These are phyloP conservation scores for Myrmophylax atrothorax DNA, from an alignment of 2,113 vertebrate genomes.

Conservation along the genomic window DNA sequence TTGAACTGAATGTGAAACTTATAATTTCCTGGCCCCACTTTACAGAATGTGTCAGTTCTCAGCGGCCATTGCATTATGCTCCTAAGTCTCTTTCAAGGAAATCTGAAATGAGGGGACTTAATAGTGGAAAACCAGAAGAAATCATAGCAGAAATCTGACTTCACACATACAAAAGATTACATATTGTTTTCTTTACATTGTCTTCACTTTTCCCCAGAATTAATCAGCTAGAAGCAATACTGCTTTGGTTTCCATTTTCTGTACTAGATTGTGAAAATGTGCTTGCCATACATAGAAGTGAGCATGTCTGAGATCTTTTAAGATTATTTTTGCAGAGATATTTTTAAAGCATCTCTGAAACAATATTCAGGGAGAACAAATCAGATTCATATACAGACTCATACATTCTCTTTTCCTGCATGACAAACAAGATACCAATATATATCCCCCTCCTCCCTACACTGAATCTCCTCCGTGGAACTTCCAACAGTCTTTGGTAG, in stretches of 20 bases:
- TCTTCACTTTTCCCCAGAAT: not conserved
- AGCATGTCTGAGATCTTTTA: not conserved
- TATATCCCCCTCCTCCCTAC: not conserved
- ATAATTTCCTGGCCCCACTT: slow-evolving; percentile 39
- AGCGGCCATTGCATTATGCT: not conserved
- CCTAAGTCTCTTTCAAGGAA: slow-evolving; percentile 23
- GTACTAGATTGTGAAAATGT: not conserved
- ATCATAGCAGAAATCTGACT: not conserved
- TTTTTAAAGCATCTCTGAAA: not conserved
- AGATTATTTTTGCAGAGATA: not conserved
- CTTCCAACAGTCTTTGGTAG: slow-evolving; percentile 26
- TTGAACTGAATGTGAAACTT: slow-evolving; percentile 53
- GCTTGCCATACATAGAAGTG: not conserved
- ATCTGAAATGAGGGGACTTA: not conserved
- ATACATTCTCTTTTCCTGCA: not conserved
- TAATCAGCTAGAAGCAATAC: not conserved
- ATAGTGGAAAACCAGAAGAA: not conserved
- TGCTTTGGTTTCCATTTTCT: not conserved
- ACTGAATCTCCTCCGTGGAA: not conserved
- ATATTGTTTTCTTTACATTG: not conserved
- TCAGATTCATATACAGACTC: not conserved
- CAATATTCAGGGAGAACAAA: not conserved
- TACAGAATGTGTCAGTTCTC: not conserved
- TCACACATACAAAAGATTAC: not conserved
- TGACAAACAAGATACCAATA: not conserved